Base-by-base conservation (phyloP, 2,888 invertebrate species). In the Temnothorax unifasciatus region DNA sequence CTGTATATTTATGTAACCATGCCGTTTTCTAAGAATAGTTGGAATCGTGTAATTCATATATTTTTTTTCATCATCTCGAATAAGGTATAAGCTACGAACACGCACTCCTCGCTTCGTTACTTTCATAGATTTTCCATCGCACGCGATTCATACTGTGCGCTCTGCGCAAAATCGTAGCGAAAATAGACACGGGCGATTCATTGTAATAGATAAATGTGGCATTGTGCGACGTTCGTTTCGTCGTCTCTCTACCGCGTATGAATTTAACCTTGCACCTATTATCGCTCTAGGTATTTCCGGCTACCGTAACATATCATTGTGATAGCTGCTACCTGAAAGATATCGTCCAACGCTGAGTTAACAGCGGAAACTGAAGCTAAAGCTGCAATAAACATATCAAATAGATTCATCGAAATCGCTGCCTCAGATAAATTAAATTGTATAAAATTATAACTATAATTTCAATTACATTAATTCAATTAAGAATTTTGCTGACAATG, bases 261-360 rank as follows among this genome's bases (percentile, higher is more conserved):
- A 71, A 71, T 79, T 71, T 73, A 71, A 71, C 54, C 59, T 79
- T 71, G 73, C 25, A 38, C 47, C 8, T 73, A 79, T 79, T 79
- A 79, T 71, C 73, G 47, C 25, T 29, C 18, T 47, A 73, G 57
- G 18, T 47, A 79, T 61, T 52, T 76, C 18, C 25, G 34, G 4
- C 21, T n/a, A 52, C 15, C 38, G 69, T 41, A 25, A 4, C 6
- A 6, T 59, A 41, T 29, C 15, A 11, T 41, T 29, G 38, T 13
- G 25, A 41, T 38, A 76, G 21, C 15, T 25, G n/a, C 15, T 79
- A 34, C 21, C n/a, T 69, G 11, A 41, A n/a, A 34, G 2, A 5
- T 64, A 29, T 38, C 21, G 3, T 34, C 11, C 47, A 34, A 71
- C 1, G 79, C 21, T 15, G 21, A 41, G 2, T 61, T 44, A 44